Evolutionary conservation across 2,888 invertebrate species (phyloP), one percentile per base, ranked within the genome.

Genomic region (Theretra japonica): DNA sequence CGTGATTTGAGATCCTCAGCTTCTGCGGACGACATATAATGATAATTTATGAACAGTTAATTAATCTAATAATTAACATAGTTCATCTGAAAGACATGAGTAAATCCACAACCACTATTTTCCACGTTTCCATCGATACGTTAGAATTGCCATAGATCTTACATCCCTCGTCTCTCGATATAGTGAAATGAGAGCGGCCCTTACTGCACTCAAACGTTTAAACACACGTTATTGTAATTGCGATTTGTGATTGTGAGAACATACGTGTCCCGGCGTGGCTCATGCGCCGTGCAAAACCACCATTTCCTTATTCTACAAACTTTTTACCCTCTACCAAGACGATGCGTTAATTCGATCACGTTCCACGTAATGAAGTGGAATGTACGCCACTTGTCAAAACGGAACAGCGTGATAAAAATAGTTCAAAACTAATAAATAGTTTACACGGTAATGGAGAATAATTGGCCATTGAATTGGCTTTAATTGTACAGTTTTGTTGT

Each of bases 141-240:
- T n/a, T 5, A 53, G 53, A 53, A 53, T 53, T 6, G 6, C 53
- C 0, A n/a, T 6, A n/a, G 7, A 19, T n/a, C n/a, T 53, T n/a
- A n/a, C 65, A 65, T 48, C 50, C 30, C n/a, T 62, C 19, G n/a
- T 6, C n/a, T 21, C 62, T 62, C 48, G 33, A 72, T 48, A n/a
- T n/a, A 70, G 28, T 33, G 57, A 57, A 69, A 56, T 57, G 33
- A 65, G 65, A 65, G 41, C 65, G 48, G 65, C 48, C 48, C 48
- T 65, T 23, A 17, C 48, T n/a, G n/a, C 53, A n/a, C 53, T 65
- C 65, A 48, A 65, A 74, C 73, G 74, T 75, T 74, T 75, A 74
- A 75, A 75, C 74, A 75, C 74, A 59, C 59, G 53, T 56, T 57
- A 73, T 73, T 73, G 71, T 71, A 69, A 69, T 71, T 70, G 70